Base-by-base conservation (phyloP, 2,797 vertebrate genomes). In the Spinibarbus caldwelli region DNA sequence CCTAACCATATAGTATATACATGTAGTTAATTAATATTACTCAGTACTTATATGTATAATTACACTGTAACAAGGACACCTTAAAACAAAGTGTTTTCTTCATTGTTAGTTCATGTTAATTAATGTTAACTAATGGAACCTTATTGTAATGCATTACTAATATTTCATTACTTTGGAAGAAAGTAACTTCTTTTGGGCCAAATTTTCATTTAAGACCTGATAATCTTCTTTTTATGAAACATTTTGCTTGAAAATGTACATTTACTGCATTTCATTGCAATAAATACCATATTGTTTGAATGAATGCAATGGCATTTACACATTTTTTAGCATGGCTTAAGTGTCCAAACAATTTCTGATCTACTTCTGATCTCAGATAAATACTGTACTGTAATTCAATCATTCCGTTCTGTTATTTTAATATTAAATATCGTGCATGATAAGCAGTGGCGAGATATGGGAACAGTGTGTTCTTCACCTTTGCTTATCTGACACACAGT, bases 401-500 rank as follows among this genome's bases (percentile, higher is more conserved):
- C 89, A 86, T 91, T 88, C 14, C 7, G 0, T 57, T 77, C 83
- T 88, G 84, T 83, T 90, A 38, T 38, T 38, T 38, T 38, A 38
- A 6, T 38, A 38, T 38, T 38, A 38, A 38, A 38, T 6, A 38
- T 38, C 7, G 36, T 7, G 36, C 36, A 7, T 91, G 92, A 90
- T 92, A 92, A 89, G 88, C 87, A 84, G 91, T 36, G 47, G 90
- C 52, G 90, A 89, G 91, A 87, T 15, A 89, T 90, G 85, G 86
- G 85, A 89, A n/a, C n/a, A n/a, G n/a, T n/a, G 75, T 82, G 91
- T 90, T 91, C 88, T 92, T 93, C 92, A 93, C 91, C 90, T 93
- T 94, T 94, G 92, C 92, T 92, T 92, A 91, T 93, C 93, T 93
- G 94, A 94, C 94, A 94, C 93, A 92, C 92, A 93, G 91, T 92